Evolutionary conservation across 2,888 invertebrate species (phyloP), one percentile per base, ranked within the genome.

Genomic region (Aporophyla nigra): DNA sequence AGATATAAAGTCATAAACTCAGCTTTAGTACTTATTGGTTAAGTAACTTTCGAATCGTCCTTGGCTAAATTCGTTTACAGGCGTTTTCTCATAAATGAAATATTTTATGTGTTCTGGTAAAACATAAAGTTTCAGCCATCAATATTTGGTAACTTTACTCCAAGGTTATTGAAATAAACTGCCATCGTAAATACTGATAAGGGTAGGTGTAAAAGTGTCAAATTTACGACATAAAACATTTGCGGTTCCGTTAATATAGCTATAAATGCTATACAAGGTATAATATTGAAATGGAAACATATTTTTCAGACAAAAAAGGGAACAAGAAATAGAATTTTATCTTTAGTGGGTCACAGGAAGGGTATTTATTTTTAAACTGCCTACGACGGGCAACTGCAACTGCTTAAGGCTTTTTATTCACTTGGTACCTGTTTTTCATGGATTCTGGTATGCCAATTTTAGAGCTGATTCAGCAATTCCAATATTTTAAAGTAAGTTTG

Each of bases 131-230:
- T 84, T 40, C 82, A 85, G 83, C 72, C 83, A 78, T 87, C 83
- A 88, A 87, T 87, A 86, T 89, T 86, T 85, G 70, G 72, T 54
- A 74, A 69, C 77, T 78, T 82, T 76, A 72, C 83, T 82, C 72
- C 81, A 87, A 90, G 88, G 89, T 90, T 91, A 88, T 88, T 88
- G 89, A 91, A 90, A 91, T 89, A 89, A 90, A 90, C 86, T 83
- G 89, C 49, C 74, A 71, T 74, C 84, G 82, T 88, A 87, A 88
- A 89, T 86, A 87, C 87, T 88, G 87, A 91, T 91, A 89, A 87
- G 66, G 68, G 72, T 53, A 76, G 75, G 76, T 84, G 84, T 86
- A 87, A 88, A 84, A 83, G 78, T 83, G 79, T 76, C 74, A 86
- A 79, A 62, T 83, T 82, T 82, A 87, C 74, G 79, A 80, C 67